Evolutionary conservation across 2,113 vertebrate genomes (phyloP).

Genomic region (Clupea harengus): DNA sequence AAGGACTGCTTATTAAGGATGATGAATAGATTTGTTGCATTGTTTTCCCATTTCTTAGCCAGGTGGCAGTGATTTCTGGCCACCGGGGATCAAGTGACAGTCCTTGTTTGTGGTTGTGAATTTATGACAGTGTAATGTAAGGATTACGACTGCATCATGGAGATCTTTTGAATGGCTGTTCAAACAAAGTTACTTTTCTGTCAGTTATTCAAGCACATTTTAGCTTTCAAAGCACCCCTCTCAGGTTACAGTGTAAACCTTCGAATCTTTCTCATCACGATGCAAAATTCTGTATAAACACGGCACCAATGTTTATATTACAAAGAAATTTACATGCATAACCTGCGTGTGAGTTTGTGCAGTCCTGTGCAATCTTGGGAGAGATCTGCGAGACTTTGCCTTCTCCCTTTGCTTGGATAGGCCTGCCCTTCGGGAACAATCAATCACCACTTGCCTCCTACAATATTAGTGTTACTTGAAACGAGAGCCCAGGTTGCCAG

Average conservation of each 20-base stretch:
- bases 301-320: background rate
- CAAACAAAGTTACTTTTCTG: background rate
- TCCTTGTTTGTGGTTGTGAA: background rate
- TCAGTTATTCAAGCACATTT: background rate
- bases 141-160: background rate
- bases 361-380: background rate
- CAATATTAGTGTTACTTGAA: constrained; percentile 36
- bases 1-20: background rate
- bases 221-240: background rate
- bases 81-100: background rate
- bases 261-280: background rate
- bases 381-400: background rate
- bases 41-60: background rate
- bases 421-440: constrained; percentile 36
- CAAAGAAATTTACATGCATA: background rate
- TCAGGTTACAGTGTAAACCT: background rate
- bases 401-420: constrained; percentile 21
- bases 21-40: background rate
- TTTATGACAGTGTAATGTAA: background rate
- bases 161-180: background rate
- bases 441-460: constrained; percentile 29
- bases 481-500: constrained; percentile 28
- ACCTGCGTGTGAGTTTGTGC: background rate
- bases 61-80: background rate
- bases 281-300: background rate